Evolutionary conservation across 2,113 vertebrate species (phyloP).

Genomic region (Cervus canadensis): DNA sequence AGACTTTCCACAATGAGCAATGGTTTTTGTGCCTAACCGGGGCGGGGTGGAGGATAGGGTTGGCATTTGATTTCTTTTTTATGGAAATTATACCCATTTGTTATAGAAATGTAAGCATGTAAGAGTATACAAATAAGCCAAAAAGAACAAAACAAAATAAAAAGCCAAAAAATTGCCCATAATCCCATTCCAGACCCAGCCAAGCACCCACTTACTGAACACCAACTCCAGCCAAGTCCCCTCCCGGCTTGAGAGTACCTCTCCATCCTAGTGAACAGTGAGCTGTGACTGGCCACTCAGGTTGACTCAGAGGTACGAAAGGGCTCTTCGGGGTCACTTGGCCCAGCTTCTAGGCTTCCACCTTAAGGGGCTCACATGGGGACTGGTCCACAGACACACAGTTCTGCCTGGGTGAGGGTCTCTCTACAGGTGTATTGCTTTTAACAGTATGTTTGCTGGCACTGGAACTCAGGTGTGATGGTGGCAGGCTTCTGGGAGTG

Average conservation of each 20-base stretch:
- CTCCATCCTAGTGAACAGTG: neutral
- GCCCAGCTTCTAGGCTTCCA: neutral
- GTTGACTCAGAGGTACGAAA: neutral
- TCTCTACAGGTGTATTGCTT: neutral
- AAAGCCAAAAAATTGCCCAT: neutral
- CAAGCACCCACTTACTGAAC: neutral
- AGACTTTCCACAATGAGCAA: neutral
- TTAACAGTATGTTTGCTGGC: rapidly evolving
- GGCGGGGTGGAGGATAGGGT: neutral
- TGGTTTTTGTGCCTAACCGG: neutral
- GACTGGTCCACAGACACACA: neutral
- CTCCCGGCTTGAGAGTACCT: neutral
- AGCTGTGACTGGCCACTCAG: neutral
- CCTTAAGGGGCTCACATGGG: neutral
- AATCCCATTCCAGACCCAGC: neutral
- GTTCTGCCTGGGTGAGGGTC: neutral
- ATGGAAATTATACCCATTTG: neutral
- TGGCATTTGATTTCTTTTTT: neutral
- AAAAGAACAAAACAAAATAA: neutral
- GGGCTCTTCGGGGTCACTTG: neutral
- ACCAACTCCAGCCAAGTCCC: neutral
- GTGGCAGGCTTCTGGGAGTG: neutral
- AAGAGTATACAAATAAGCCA: neutral
- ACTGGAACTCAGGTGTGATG: neutral
- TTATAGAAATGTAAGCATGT: neutral